Percentiles rank a stretch among this genome's conserved stretches.
phyloP scores from a whole-genome alignment of 2,888 invertebrate species.

The Teinopalpus imperialis region DNA sequence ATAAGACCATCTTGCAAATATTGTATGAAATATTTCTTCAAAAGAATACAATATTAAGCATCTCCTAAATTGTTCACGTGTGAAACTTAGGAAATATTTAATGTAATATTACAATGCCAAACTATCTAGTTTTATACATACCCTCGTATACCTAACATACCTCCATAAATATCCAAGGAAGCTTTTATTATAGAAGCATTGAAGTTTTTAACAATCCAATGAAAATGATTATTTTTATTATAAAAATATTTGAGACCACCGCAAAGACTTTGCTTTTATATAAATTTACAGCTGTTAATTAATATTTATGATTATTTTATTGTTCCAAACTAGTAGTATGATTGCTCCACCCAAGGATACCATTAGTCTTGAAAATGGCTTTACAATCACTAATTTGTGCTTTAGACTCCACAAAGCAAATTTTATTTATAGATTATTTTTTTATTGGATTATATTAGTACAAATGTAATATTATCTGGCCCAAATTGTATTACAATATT shows the following conservation, averaged over 20 bases:
- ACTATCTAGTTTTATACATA: no score
- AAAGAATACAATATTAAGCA: no score
- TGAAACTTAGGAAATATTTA: no score
- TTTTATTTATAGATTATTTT: conserved; percentile 25
- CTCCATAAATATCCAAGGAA: conserved; percentile 3
- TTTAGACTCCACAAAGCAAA: conserved; percentile 31
- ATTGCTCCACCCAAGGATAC: conserved; percentile 46
- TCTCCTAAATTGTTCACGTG: no score
- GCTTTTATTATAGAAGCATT: conserved; percentile 18
- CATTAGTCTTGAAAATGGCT: conserved; percentile 51
- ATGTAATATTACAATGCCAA: no score
- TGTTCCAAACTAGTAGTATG: conserved; percentile 42
- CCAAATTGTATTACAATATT: no score
- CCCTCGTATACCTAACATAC: conserved; percentile 2
- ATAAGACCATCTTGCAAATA: no score
- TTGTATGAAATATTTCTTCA: no score
- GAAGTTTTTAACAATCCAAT: conserved; percentile 27
- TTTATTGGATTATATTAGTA: conserved; percentile 20
- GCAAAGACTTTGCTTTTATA: conserved; percentile 40
- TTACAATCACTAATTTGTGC: conserved; percentile 62
- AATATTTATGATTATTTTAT: conserved; percentile 56
- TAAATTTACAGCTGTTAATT: conserved; percentile 47
- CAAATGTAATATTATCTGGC: no score
- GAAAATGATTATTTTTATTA: conserved; percentile 27
- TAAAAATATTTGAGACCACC: conserved; percentile 49